phyloP scores from a whole-genome alignment of 2,113 vertebrate species.

The Daubentonia madagascariensis region DNA sequence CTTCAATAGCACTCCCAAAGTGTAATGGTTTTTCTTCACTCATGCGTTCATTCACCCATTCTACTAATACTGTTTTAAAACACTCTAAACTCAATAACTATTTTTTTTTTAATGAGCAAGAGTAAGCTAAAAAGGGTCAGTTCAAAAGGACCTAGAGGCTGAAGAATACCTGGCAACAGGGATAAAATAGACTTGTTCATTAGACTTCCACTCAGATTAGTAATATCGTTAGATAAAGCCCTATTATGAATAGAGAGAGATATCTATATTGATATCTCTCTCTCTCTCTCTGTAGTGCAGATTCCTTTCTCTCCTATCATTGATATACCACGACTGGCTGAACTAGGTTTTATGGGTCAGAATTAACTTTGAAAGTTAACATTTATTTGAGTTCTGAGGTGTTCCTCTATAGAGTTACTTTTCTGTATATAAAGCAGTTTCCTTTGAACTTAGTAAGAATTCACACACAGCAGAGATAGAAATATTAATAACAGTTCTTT shows the following conservation, averaged over 20 bases:
- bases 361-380: constrained; percentile 13
- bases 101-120: not conserved
- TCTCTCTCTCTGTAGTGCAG: not conserved
- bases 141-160: not conserved
- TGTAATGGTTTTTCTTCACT: not conserved
- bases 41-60: not conserved
- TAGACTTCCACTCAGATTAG: not conserved
- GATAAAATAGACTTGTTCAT: not conserved
- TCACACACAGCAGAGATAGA: not conserved
- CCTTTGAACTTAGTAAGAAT: constrained; percentile 39
- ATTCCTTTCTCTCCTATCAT: not conserved
- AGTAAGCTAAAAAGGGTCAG: not conserved
- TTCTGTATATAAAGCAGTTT: not conserved
- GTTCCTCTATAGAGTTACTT: not conserved
- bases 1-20: not conserved
- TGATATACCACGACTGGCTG: not conserved
- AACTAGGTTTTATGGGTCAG: not conserved
- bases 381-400: not conserved
- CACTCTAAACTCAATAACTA: not conserved
- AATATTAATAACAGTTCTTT: not conserved
- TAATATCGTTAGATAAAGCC: not conserved
- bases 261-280: no score
- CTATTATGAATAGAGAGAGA: not conserved
- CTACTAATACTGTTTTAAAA: not conserved
- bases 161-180: not conserved